These are phyloP conservation scores for Quadroppia sp. DNA, from an alignment of 2,888 invertebrate species.

Conservation along the genomic window DNA sequence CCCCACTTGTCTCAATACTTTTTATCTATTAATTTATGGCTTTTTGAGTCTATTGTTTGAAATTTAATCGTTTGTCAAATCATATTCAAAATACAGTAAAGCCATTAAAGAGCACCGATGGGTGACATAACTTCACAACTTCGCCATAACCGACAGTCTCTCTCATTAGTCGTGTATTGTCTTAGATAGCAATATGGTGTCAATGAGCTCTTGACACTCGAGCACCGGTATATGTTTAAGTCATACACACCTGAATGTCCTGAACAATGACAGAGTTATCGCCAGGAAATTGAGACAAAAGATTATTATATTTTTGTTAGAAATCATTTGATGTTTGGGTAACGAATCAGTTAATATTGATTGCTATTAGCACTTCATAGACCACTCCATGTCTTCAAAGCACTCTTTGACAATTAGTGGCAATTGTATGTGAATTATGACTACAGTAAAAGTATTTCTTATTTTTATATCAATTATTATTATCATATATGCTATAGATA, in stretches of 20 bases:
- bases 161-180: conserved; percentile 15
- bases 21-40: conserved; percentile 5
- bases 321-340: neutral
- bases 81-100: neutral
- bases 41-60: neutral
- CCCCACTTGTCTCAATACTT: neutral
- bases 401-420: neutral
- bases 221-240: neutral
- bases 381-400: neutral
- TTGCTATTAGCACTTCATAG: neutral
- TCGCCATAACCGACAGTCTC: neutral
- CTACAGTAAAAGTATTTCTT: neutral
- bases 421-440: conserved; percentile 11
- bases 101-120: conserved; percentile 11
- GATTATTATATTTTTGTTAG: neutral
- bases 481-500: neutral
- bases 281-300: conserved; percentile 5
- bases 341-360: neutral
- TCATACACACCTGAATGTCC: neutral
- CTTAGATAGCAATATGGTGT: neutral
- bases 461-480: neutral
- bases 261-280: neutral
- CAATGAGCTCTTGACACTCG: neutral
- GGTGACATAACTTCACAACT: conserved; percentile 20
- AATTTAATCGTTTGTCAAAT: conserved; percentile 7